phyloP scores from a whole-genome alignment of 2,113 vertebrate genomes.

The Mastomys natalensis region DNA sequence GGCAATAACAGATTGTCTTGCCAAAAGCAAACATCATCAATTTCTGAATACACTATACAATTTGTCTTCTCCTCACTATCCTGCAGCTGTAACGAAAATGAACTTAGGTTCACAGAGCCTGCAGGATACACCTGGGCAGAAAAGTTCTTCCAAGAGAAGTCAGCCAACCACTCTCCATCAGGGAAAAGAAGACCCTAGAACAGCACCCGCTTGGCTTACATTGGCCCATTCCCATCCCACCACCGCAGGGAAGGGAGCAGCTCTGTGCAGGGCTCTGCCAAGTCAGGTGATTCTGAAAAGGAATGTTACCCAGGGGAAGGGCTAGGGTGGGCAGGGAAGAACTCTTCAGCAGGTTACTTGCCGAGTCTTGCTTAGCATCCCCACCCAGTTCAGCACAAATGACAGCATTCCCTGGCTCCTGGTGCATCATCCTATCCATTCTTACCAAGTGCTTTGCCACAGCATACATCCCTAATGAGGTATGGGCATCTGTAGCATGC shows the following conservation, averaged over 20 bases:
- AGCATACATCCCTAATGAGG: not conserved
- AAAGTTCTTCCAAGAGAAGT: not conserved
- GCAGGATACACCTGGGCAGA: not conserved
- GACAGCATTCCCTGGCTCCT: conserved; percentile 32
- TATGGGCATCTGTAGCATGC: not conserved
- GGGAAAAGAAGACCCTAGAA: not conserved
- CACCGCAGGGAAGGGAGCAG: not conserved
- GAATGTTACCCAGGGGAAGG: not conserved
- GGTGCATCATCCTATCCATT: not conserved
- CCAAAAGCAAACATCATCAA: not conserved
- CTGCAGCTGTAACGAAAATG: not conserved
- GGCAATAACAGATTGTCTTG: conserved; percentile 48
- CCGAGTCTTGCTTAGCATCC: conserved; percentile 26
- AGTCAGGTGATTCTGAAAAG: conserved; percentile 34
- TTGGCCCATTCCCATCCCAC: not conserved
- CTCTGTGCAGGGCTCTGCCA: not conserved
- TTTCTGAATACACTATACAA: not conserved
- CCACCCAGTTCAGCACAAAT: conserved; percentile 32
- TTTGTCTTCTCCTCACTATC: not conserved
- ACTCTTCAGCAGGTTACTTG: not conserved
- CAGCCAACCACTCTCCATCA: not conserved
- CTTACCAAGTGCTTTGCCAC: not conserved
- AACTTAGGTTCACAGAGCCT: not conserved
- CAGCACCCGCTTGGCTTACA: not conserved
- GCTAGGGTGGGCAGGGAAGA: not conserved